A percentile compares a stretch with the other conserved stretches of the same genome.
These are phyloP conservation scores for Kuschelorhynchus macadamiae DNA, from an alignment of 2,888 invertebrate species.

Conservation along the genomic window DNA sequence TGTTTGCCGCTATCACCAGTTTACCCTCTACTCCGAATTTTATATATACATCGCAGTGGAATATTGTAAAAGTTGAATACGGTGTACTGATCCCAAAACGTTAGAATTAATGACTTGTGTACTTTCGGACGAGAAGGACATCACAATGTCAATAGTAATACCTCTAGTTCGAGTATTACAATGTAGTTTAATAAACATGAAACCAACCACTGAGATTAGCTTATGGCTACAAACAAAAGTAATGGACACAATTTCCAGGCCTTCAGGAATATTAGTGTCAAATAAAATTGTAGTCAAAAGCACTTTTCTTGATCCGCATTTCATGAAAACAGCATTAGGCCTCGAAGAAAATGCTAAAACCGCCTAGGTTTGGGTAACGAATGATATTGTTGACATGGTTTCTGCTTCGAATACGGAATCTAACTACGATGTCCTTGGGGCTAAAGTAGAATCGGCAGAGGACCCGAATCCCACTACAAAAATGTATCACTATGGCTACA, in stretches of 20 bases:
- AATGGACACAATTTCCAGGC: constrained; percentile 5
- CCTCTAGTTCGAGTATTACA: constrained; percentile 43
- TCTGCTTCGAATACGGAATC: too few relatives aligned
- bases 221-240: constrained; percentile 7
- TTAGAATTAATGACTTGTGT: constrained; percentile 45
- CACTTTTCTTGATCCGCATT: constrained; percentile 52
- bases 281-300: constrained; percentile 52
- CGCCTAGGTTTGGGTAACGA: background rate
- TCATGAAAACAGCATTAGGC: constrained; percentile 20
- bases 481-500: background rate
- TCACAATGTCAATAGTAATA: constrained; percentile 52
- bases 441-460: too few relatives aligned
- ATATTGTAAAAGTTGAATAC: too few relatives aligned
- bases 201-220: background rate
- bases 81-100: constrained; percentile 51
- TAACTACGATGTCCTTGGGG: too few relatives aligned
- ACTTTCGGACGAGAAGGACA: constrained; percentile 53
- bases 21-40: constrained; percentile 48
- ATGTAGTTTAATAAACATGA: constrained; percentile 1
- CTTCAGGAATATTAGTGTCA: constrained; percentile 32
- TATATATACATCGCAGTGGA: constrained; percentile 40
- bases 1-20: constrained; percentile 33
- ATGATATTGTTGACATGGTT: background rate
- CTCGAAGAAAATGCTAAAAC: constrained; percentile 21
- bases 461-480: too few relatives aligned